Conservation (phyloP, 2,113 vertebrate species). For the Anarrhichthys ocellatus region DNA sequence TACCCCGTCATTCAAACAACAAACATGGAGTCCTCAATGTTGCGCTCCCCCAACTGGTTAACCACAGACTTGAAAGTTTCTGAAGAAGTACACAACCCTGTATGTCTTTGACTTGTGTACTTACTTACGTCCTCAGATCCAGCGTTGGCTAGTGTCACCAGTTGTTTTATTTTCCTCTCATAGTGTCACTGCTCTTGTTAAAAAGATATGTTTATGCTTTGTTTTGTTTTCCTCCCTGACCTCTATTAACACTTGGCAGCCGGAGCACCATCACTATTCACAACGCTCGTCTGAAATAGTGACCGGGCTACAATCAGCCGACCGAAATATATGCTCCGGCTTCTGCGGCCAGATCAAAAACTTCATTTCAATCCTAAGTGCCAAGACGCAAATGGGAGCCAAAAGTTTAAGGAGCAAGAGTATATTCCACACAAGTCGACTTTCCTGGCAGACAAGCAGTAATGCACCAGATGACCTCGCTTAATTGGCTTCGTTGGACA, state of each 20-base stretch:
- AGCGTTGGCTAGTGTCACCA: slow-evolving; percentile 28
- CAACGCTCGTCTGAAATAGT: slow-evolving; percentile 48
- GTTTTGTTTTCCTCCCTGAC: slow-evolving; percentile 74
- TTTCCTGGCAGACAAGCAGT: slow-evolving; percentile 59
- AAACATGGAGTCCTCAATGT: neutral
- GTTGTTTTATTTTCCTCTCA: slow-evolving; percentile 56
- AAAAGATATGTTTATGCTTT: slow-evolving; percentile 56
- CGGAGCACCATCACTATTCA: slow-evolving; percentile 52
- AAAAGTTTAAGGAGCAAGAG: slow-evolving; percentile 21
- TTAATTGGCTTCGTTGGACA: slow-evolving; percentile 73
- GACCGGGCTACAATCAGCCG: slow-evolving; percentile 45
- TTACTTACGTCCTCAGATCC: neutral
- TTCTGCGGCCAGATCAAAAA: slow-evolving; percentile 53
- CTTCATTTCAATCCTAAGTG: slow-evolving; percentile 44
- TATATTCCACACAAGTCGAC: slow-evolving; percentile 22
- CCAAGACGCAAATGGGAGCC: slow-evolving; percentile 37
- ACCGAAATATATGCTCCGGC: slow-evolving; percentile 54
- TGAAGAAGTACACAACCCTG: too few species aligned
- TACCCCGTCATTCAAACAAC: neutral
- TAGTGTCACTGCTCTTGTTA: slow-evolving; percentile 53
- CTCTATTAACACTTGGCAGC: slow-evolving; percentile 81
- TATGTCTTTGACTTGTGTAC: too few species aligned
- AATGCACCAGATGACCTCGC: slow-evolving; percentile 66
- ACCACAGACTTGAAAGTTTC: too few species aligned
- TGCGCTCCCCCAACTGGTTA: too few species aligned